Percentiles rank a stretch among this genome's conserved stretches.
Evolutionary conservation across 2,113 vertebrate species (phyloP).

Genomic region (Vireo altiloquus): DNA sequence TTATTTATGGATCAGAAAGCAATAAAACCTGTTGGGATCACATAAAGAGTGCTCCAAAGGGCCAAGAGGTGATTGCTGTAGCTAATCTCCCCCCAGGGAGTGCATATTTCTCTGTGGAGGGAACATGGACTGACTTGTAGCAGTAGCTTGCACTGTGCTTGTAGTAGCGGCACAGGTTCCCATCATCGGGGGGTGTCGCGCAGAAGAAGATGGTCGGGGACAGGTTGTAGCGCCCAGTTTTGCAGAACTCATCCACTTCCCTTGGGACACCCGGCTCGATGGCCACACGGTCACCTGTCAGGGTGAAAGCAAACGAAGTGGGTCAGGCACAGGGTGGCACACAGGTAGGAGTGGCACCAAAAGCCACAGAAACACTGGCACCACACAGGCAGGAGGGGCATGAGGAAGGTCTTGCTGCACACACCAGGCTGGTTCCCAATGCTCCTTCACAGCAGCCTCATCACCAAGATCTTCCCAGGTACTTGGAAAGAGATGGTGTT

Average conservation of each 20-base stretch:
- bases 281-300: slow-evolving; percentile 90
- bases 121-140: slow-evolving; percentile 85
- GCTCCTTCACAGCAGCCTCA: not conserved
- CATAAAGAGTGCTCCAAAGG: not conserved
- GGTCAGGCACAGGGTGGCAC: not conserved
- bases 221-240: slow-evolving; percentile 89
- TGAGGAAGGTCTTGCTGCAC: not conserved
- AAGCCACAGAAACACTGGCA: not conserved
- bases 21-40: not conserved
- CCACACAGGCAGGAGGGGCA: not conserved
- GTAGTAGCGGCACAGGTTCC: slow-evolving; percentile 90
- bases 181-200: slow-evolving; percentile 90
- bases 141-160: slow-evolving; percentile 90
- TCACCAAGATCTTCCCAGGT: not conserved
- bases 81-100: not conserved
- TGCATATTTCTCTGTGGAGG: not conserved
- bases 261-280: slow-evolving; percentile 89
- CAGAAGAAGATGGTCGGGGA: slow-evolving; percentile 94
- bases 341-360: not conserved
- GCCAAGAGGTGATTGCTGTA: not conserved
- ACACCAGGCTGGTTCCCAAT: not conserved
- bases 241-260: slow-evolving; percentile 89
- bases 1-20: not conserved
- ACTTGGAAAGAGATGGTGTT: not conserved
- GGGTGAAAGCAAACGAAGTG: not conserved